phyloP scores from a whole-genome alignment of 2,888 invertebrate species.

The Conchocele bisecta region DNA sequence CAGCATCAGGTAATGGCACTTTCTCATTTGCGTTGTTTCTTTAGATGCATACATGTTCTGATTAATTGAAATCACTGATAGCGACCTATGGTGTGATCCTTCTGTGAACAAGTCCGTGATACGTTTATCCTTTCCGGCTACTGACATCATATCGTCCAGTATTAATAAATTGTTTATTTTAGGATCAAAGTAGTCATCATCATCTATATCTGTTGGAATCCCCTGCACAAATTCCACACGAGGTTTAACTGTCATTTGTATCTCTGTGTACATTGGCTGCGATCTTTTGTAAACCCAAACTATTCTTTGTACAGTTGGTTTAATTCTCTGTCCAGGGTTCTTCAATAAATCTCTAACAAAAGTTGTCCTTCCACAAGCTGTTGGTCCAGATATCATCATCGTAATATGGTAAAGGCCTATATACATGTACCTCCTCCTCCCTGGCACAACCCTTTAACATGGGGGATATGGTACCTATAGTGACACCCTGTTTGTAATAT shows the following conservation, averaged over 20 bases:
- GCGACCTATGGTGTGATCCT: too few relatives aligned
- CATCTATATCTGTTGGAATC: conserved; percentile 36
- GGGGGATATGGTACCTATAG: too few relatives aligned
- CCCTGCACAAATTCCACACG: conserved; percentile 42
- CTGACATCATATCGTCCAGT: conserved; percentile 37
- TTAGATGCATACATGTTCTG: too few relatives aligned
- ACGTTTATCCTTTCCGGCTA: conserved; percentile 19
- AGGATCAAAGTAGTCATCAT: conserved; percentile 32
- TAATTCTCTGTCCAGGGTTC: conserved; percentile 10
- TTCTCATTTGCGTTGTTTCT: too few relatives aligned
- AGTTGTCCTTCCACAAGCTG: conserved; percentile 9
- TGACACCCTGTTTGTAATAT: too few relatives aligned
- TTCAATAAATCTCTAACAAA: too few relatives aligned
- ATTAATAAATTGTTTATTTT: conserved; percentile 26
- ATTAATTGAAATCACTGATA: too few relatives aligned
- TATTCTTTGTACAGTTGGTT: conserved; percentile 41
- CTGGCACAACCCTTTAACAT: too few relatives aligned
- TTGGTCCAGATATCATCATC: too few relatives aligned
- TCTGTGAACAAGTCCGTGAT: conserved; percentile 38
- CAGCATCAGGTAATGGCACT: too few relatives aligned
- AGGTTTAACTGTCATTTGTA: conserved; percentile 15
- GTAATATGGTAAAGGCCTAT: too few relatives aligned
- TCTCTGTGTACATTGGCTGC: conserved; percentile 27
- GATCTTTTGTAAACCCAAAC: conserved; percentile 51
- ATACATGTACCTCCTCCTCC: too few relatives aligned